Base-by-base conservation (phyloP, 2,888 invertebrate genomes). In the Dromius quadrimaculatus region DNA sequence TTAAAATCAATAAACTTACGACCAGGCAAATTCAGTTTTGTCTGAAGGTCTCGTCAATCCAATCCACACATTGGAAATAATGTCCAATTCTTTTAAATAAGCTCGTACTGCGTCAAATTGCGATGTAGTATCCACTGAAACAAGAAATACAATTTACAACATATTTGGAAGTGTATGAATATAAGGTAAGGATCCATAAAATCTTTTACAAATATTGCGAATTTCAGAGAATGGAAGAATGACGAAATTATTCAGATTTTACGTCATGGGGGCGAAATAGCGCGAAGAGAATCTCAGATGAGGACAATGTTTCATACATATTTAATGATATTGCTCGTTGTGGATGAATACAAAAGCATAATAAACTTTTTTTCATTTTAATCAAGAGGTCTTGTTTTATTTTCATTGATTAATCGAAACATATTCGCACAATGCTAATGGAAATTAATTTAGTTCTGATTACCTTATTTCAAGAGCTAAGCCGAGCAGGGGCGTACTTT, bases 81-180 rank as follows among this genome's bases (percentile, higher is more conserved):
- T 90, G 79, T 92, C 92, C 82, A 92, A 81, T 80, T 92, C 91
- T 80, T 91, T 91, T 73, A 92, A 85, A 79, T 91, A 91, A 22
- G 91, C 90, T 73, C 92, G 85, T 64, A 91, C 90, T 38, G 92
- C 91, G 79, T 92, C 92, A 79, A 90, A 92, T 82, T 92, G 91
- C 38, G 88, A 89, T 72, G 90, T 89, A 71, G 89, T 89, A 79
- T 92, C 92, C 78, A 92, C 92, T 92, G 85, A 1, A 59, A 59
- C 34, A 20, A 54, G 32, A 32, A 32, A 9, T 6, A 32, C 9
- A 32, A 32, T 32, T 6, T 32, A 6, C 36, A 59, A 13, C 32
- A 13, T 59, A 47, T 13, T 13, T n/a, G 9, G n/a, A n/a, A n/a
- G n/a, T n/a, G n/a, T n/a, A n/a, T n/a, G n/a, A n/a, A n/a, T n/a